Base-by-base conservation (phyloP, 2,888 invertebrate genomes). In the Watsonalla binaria region DNA sequence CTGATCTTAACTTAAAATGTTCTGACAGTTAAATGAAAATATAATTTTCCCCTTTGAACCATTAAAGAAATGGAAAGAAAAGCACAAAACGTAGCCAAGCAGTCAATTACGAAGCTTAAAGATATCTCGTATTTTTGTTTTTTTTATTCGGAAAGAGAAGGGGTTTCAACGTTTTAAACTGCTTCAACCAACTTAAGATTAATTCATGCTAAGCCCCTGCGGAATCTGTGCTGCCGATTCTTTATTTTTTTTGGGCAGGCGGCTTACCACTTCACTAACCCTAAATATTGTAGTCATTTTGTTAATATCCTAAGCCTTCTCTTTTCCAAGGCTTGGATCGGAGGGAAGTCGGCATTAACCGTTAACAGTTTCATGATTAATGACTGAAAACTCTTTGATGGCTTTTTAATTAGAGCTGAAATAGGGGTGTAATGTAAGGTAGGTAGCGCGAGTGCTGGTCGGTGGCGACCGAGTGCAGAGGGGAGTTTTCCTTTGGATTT, bases 361-460 rank as follows among this genome's bases (percentile, higher is more conserved):
- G 89, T 85, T 90, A 90, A 90, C 90, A 90, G 90, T 90, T 89
- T 86, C 90, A 89, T 90, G 91, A 91, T 91, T 90, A 90, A 91
- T 91, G 90, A 85, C 86, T 88, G 83, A 89, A 89, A 90, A 91
- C 87, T 90, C 90, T 90, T 91, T 90, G 90, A 91, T 90, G 88
- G 90, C 87, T 90, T 91, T 91, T 91, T 91, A 91, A 90, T 91
- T 91, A 91, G 90, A 90, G 90, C 87, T 87, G 86, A 90, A 90
- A 87, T 82, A 83, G 87, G 90, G 90, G 86, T 88, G 88, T 88
- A 85, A 84, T 84, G 11, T 7, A 42, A 11, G 11, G 42, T 42
- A 11, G 42, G 42, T 11, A 42, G 42, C 11, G 11, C 42, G 11
- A 42, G 11, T 11, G 77, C 85, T 72, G 74, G 77, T 75, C 74